Evolutionary conservation across 2,888 invertebrate species (phyloP), one percentile per base, ranked within the genome.

Genomic region (Drosophila phalerata): DNA sequence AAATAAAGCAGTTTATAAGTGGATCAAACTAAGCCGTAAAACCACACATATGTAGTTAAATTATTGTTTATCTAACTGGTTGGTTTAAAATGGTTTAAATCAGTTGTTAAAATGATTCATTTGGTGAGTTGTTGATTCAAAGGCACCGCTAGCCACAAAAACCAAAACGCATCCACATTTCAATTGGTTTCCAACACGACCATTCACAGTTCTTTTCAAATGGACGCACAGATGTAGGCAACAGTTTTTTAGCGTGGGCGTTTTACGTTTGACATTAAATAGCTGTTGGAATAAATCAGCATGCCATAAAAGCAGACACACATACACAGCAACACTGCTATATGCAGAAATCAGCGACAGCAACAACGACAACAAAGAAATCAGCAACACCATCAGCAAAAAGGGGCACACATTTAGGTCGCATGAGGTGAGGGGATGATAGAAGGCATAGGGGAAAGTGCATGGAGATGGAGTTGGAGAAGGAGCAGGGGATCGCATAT

Each of bases 281-380:
- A 84, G 82, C 85, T 79, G 82, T 69, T 81, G 73, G 81, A 81
- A 86, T 84, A 86, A 84, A 84, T 84, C 83, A 86, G 71, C 49
- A 56, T 70, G 75, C 47, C 55, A 76, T 55, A 69, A 73, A 69
- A 61, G 67, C 66, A 69, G 28, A 62, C 74, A 65, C 64, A 49
- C 37, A 65, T 13, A 38, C 8, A 48, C n/a, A 48, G 8, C 6
- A 56, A 47, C 30, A 37, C 34, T 34, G 60, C 22, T 47, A 22
- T 15, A 48, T 28, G 38, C 22, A 38, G 19, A 48, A 58, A 58
- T 58, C 43, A 65, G 40, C 48, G 25, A 62, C 53, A 60, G 45
- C 51, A 58, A 52, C 55, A 62, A 52, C 62, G 32, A 52, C 38
- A 38, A 42, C 42, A 43, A 32, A 6, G 43, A 49, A 51, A 76